These are phyloP conservation scores for Zelostemma sp. DNA, from an alignment of 1,140 invertebrate genomes.

Conservation along the genomic window DNA sequence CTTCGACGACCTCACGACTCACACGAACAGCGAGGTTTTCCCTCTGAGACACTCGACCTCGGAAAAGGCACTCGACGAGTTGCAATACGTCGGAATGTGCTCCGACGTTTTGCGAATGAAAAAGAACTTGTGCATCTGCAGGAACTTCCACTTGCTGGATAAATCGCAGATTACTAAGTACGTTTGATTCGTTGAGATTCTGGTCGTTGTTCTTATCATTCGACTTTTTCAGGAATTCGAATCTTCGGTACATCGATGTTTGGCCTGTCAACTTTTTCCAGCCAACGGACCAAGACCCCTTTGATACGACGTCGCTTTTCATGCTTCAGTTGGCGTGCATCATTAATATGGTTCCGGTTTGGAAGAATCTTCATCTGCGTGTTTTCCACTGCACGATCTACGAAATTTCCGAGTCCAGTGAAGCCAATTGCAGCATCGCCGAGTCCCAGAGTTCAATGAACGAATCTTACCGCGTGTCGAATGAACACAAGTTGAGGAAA, in stretches of 20 bases:
- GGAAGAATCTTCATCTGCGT: conserved; percentile 84
- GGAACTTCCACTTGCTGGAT: conserved; percentile 90
- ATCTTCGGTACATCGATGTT: conserved; percentile 91
- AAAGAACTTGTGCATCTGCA: conserved; percentile 94
- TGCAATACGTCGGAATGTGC: conserved; percentile 91
- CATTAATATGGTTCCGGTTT: conserved; percentile 90
- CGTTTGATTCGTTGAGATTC: conserved; percentile 48
- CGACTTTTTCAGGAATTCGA: conserved; percentile 66
- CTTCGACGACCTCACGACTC: conserved; percentile 59
- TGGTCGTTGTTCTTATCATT: neutral
- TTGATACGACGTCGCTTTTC: conserved; percentile 91
- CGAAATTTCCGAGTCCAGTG: conserved; percentile 66
- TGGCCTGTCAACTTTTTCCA: conserved; percentile 94
- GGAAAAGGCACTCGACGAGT: conserved; percentile 59
- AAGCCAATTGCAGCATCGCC: conserved; percentile 51
- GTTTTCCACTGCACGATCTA: conserved; percentile 87
- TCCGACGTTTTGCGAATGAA: conserved; percentile 89
- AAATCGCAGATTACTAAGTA: conserved; percentile 79
- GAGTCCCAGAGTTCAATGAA: conserved; percentile 56
- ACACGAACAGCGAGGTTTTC: conserved; percentile 60
- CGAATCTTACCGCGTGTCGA: conserved; percentile 59
- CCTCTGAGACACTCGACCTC: conserved; percentile 57
- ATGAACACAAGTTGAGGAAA: conserved; percentile 72
- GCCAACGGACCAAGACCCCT: conserved; percentile 81
- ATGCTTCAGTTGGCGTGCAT: conserved; percentile 98